phyloP scores from a whole-genome alignment of 2,797 vertebrate species.

The Alcedo atthis region DNA sequence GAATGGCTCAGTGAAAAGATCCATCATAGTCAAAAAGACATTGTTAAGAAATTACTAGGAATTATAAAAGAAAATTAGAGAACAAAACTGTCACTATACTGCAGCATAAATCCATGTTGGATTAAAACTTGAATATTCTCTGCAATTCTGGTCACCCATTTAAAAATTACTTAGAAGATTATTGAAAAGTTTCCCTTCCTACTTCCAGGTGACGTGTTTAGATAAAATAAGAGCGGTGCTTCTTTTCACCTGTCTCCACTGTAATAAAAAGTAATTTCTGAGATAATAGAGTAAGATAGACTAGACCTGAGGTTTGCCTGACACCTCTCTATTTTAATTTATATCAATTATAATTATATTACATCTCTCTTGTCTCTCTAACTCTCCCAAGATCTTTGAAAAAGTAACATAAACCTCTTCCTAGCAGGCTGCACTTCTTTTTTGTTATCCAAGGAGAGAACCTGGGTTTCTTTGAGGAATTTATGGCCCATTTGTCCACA shows the following conservation, averaged over 20 bases:
- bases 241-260: neutral
- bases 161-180: neutral
- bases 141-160: neutral
- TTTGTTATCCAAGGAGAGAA: neutral
- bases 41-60: neutral
- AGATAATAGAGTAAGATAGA: neutral
- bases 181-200: neutral
- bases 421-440: neutral
- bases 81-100: neutral
- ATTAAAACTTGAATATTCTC: neutral
- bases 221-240: neutral
- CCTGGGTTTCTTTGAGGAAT: neutral
- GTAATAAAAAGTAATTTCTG: neutral
- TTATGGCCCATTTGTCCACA: rapidly evolving
- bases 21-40: neutral
- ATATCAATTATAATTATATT: neutral
- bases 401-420: neutral
- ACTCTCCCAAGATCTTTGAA: neutral
- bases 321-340: neutral
- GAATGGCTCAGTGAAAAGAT: neutral
- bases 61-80: neutral
- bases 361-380: neutral
- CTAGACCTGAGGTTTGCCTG: neutral
- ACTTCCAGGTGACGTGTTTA: neutral
- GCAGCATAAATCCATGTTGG: neutral